These are phyloP conservation scores for Pogonophryne albipinna DNA, from an alignment of 2,797 vertebrate genomes.

Conservation along the genomic window DNA sequence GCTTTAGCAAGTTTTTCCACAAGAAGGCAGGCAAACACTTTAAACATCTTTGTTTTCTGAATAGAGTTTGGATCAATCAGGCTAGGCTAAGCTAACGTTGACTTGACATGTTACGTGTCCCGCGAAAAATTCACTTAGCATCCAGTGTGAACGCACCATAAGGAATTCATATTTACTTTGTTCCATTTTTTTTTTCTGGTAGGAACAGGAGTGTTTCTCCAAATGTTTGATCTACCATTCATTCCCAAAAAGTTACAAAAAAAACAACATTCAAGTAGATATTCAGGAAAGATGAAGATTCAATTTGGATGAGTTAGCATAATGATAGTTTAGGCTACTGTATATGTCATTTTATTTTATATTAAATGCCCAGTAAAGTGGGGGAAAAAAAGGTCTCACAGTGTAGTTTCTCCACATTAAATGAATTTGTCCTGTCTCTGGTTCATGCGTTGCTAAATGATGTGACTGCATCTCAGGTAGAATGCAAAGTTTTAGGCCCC, in stretches of 20 bases:
- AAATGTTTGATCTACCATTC: conserved; percentile 28
- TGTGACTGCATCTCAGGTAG: conserved; percentile 99
- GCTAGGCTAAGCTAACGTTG: no score
- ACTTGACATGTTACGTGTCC: no score
- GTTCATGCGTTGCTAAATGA: conserved; percentile 91
- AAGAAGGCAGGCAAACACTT: no score
- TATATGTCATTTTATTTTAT: conserved; percentile 62
- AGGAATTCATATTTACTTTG: conserved; percentile 63
- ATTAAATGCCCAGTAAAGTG: conserved; percentile 64
- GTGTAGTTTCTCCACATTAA: conserved; percentile 79
- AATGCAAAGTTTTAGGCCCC: conserved; percentile 92
- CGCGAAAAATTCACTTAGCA: no score
- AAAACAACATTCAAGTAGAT: conserved; percentile 35
- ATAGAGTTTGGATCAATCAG: no score
- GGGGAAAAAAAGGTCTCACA: conserved; percentile 79
- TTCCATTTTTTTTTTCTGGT: conserved; percentile 55
- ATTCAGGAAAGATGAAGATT: conserved; percentile 54
- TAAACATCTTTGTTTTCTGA: no score
- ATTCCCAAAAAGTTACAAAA: conserved; percentile 32
- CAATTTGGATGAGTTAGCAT: conserved; percentile 62
- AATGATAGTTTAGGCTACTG: conserved; percentile 69
- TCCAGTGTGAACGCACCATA: no score
- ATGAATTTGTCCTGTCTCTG: conserved; percentile 92
- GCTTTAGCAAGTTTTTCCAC: no score
- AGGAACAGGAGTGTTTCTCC: conserved; percentile 50